Evolutionary conservation across 1,140 invertebrate genomes (phyloP).

Genomic region (Brachionus paranguensis): DNA sequence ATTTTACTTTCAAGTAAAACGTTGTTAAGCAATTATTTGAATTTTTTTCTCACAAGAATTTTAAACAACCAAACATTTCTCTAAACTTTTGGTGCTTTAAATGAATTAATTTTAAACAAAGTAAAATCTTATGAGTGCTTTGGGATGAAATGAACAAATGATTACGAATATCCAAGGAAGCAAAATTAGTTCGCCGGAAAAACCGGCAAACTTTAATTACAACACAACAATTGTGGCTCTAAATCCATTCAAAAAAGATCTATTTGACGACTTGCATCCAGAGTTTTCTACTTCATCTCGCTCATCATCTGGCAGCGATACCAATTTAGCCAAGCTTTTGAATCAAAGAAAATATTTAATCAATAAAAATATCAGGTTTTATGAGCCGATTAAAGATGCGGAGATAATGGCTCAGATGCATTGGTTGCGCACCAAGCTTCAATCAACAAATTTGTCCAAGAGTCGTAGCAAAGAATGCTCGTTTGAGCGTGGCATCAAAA

Average conservation of each 20-base stretch:
- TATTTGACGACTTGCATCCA: background rate
- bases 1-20: conserved; percentile 2
- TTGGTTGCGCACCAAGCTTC: background rate
- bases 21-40: conserved; percentile 24
- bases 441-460: background rate
- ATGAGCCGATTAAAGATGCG: conserved; percentile 14
- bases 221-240: conserved; percentile 17
- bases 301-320: background rate
- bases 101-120: background rate
- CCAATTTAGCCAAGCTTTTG: background rate
- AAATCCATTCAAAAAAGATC: conserved; percentile 25
- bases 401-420: conserved; percentile 28
- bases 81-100: background rate
- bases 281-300: conserved; percentile 1
- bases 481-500: background rate
- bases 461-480: background rate
- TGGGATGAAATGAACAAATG: background rate
- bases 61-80: conserved; percentile 16
- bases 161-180: conserved; percentile 13
- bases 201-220: conserved; percentile 22
- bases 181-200: conserved; percentile 20
- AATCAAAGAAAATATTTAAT: conserved; percentile 14
- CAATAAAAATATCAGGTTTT: conserved; percentile 18
- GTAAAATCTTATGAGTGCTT: background rate
- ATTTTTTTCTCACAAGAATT: background rate